Evolutionary conservation across 30 jellyfish, hydroid and myxozoan species (phyloP), one percentile per base, ranked within the genome.

Genomic region (Chrysaora quinquecirrha): DNA sequence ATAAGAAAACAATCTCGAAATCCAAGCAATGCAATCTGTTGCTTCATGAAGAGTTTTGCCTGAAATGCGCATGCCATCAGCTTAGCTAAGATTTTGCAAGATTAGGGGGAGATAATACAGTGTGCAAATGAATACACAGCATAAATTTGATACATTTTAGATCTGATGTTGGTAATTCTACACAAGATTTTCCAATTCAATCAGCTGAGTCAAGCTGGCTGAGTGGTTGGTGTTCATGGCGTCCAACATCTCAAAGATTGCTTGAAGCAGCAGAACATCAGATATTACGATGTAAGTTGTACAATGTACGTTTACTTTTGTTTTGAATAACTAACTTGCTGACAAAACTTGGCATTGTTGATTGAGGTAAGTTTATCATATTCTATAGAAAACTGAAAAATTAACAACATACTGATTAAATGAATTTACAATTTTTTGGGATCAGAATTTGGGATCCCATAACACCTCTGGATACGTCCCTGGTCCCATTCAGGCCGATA

Each of bases 251-350:
- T 12, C 75, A 66, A 1, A 50, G 88, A 28, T 47, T 60, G 52
- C 89, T 93, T 19, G 96, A 85, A 31, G 95, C 86, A 3, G 95
- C 98, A 21, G 98, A 93, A 50, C 71, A 81, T 6, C 89, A 71
- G 35, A 87, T 93, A 38, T 48, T 80, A 24, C 19, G 92, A 29
- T 86, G 97, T 89, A 76, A 52, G 97, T 82, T 52, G 9, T 20
- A 43, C 16, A 6, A 6, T 43, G 16, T 43, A 6, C 16, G 12
- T 43, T 6, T 43, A 6, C 58, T 43, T 43, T 16, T 43, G 9
- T 9, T 16, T 43, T 43, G 16, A 16, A 6, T 9, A 16, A 43
- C 9, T 9, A 43, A 43, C 12, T 43, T 9, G 16, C 58, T 6
- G 58, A 43, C 58, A 43, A 43, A 43, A 9, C 58, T 43, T 43